Base-by-base conservation (phyloP, 92 coral and sea anemone species). In the Muricea muricata region DNA sequence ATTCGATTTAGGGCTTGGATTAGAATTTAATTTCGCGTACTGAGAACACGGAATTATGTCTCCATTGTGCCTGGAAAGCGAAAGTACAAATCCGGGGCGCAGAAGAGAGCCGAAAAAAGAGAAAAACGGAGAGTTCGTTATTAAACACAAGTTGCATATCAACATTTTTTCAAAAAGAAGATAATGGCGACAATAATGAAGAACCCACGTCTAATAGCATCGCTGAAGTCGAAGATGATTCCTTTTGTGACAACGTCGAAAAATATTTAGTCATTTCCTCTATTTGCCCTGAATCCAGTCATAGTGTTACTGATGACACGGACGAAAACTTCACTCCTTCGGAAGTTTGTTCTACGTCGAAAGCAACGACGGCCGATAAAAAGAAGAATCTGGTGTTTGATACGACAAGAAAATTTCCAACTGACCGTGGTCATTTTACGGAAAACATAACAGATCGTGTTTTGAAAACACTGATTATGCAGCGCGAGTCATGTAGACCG, bases 361-460 rank as follows among this genome's bases (percentile, higher is more conserved):
- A 42, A 14, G 50, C 50, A 7, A 42, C 7, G 50, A 7, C 50
- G 14, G n/a, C n/a, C n/a, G 50, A 42, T 42, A 42, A 42, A 7
- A 42, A 14, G 67, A 58, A 7, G 21, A 7, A 58, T 7, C 67
- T 7, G n/a, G 67, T n/a, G n/a, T n/a, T n/a, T n/a, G n/a, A n/a
- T n/a, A n/a, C n/a, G n/a, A n/a, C n/a, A n/a, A n/a, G n/a, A 58
- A 58, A 58, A 21, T 58, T 58, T n/a, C 67, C 67, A 58, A 58
- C 67, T n/a, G 67, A 58, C 67, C 8, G 67, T 7, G 67, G 67
- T 58, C 67, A 58, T 21, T 58, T 58, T 58, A 58, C n/a, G 67
- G 67, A 18, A 58, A 58, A 58, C 67, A 58, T 58, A 18, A 58
- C 24, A 58, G 10, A 58, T 58, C 30, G 24, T 58, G 67, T 6